These are phyloP conservation scores for Crocidura indochinensis DNA, from an alignment of 2,797 vertebrate genomes.

Conservation along the genomic window DNA sequence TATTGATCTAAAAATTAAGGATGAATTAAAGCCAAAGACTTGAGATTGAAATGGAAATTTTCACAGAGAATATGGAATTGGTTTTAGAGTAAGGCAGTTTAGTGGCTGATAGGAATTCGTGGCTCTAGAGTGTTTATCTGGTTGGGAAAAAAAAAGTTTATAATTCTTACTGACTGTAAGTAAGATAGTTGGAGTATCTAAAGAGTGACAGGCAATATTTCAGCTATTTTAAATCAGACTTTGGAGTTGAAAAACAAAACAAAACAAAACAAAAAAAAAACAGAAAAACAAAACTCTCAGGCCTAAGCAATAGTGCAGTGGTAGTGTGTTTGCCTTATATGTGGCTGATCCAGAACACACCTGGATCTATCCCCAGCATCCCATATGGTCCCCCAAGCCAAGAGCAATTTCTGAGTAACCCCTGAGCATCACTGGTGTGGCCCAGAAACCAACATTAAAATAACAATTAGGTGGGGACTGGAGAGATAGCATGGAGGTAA, in stretches of 20 bases:
- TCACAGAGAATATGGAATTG: not conserved
- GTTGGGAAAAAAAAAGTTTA: not conserved
- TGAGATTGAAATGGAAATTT: not conserved
- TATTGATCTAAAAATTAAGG: not conserved
- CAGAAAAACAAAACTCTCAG: too few species aligned
- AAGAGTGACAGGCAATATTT: not conserved
- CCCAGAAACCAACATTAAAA: too few species aligned
- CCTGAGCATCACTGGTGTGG: too few species aligned
- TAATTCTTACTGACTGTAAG: conserved; percentile 10
- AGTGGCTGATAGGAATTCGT: not conserved
- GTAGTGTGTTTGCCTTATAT: too few species aligned
- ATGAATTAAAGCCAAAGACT: conserved; percentile 32
- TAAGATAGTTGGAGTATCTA: not conserved
- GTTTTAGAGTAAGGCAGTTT: not conserved
- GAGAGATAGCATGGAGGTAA: too few species aligned
- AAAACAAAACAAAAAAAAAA: too few species aligned
- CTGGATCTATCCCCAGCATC: too few species aligned
- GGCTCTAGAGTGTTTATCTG: not conserved
- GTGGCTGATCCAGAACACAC: too few species aligned
- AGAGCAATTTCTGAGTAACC: too few species aligned
- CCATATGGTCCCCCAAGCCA: too few species aligned
- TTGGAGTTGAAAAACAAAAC: not conserved
- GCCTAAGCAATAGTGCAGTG: too few species aligned
- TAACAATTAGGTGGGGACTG: not conserved
- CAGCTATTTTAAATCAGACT: not conserved